Conservation (phyloP, 2,888 invertebrate genomes). For the Tetranychus piercei region DNA sequence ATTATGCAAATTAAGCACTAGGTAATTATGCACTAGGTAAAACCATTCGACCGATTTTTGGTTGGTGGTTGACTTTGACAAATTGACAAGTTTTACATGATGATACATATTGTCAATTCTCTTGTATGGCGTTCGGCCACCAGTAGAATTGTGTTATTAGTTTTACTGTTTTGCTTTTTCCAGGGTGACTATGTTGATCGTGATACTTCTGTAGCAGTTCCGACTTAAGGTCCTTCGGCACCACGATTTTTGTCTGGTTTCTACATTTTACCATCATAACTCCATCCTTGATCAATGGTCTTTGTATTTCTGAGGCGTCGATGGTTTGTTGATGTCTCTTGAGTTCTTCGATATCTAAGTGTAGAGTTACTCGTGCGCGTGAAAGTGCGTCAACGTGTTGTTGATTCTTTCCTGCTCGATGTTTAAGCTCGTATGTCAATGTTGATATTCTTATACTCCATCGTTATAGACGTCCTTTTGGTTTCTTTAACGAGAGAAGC, state of each 20-base stretch:
- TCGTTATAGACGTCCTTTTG: not conserved
- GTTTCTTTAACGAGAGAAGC: not conserved
- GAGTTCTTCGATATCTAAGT: not conserved
- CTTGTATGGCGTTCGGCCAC: not conserved
- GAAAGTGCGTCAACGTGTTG: conserved; percentile 18
- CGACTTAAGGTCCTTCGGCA: not conserved
- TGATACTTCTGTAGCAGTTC: not conserved
- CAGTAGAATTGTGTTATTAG: not conserved
- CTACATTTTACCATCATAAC: not conserved
- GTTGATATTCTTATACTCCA: conserved; percentile 11
- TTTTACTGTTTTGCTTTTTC: not conserved
- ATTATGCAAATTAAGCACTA: too few relatives aligned
- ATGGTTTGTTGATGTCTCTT: not conserved
- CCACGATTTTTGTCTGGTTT: not conserved
- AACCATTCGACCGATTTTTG: not conserved
- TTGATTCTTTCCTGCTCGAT: conserved; percentile 11
- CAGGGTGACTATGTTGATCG: not conserved
- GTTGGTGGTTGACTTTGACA: not conserved
- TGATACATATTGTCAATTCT: not conserved
- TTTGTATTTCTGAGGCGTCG: too few relatives aligned
- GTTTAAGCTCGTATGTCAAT: not conserved
- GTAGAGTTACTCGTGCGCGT: conserved; percentile 7
- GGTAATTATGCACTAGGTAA: not conserved
- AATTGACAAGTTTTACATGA: not conserved
- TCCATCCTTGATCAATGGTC: too few relatives aligned